Conservation (phyloP, 2,113 vertebrate genomes). For the Loxodonta africana region DNA sequence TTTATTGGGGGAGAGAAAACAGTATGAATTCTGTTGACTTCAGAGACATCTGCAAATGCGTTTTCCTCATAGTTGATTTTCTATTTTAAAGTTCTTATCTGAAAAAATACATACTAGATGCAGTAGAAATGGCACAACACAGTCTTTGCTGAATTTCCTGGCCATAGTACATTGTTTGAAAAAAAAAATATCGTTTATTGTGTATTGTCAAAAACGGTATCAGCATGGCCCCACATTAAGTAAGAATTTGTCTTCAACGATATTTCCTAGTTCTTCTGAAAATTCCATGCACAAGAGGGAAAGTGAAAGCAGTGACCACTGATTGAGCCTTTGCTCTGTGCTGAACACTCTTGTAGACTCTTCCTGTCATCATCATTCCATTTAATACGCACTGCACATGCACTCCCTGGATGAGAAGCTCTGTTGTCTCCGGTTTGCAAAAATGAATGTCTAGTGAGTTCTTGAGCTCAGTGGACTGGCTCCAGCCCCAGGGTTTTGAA, state of each 20-base stretch:
- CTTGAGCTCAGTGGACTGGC: not conserved
- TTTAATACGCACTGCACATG: not conserved
- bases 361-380: not conserved
- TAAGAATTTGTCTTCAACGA: not conserved
- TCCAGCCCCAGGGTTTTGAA: not conserved
- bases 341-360: not conserved
- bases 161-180: not conserved
- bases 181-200: not conserved
- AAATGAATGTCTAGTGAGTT: not conserved
- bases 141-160: constrained; percentile 26
- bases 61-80: constrained; percentile 26
- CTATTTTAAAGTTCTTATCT: not conserved
- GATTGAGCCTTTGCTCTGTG: not conserved
- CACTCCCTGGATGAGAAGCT: not conserved
- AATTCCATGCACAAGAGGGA: not conserved
- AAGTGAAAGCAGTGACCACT: not conserved
- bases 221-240: not conserved
- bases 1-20: not conserved
- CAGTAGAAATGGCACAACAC: not conserved
- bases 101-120: not conserved
- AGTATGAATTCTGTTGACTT: not conserved
- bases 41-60: not conserved
- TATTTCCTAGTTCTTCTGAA: not conserved
- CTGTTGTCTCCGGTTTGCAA: not conserved
- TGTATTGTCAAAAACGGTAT: constrained; percentile 12